phyloP scores from a whole-genome alignment of 2,797 vertebrate genomes.

The Pterois miles region DNA sequence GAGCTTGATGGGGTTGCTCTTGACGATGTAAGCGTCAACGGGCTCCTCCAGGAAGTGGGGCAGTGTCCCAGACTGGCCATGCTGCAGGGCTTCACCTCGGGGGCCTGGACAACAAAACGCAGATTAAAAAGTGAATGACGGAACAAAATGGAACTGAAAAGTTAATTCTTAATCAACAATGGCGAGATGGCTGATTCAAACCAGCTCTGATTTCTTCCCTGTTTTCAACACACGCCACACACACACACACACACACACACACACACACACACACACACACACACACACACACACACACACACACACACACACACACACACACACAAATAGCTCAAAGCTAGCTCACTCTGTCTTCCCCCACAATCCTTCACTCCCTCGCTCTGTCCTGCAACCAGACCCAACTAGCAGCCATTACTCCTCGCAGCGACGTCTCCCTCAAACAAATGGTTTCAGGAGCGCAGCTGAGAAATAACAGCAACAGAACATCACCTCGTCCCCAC shows the following conservation, averaged over 20 bases:
- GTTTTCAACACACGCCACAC: not conserved
- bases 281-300: not conserved
- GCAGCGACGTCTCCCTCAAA: constrained; percentile 9
- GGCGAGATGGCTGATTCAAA: not conserved
- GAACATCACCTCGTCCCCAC: not conserved
- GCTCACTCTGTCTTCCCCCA: not conserved
- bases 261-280: not conserved
- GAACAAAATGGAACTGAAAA: not conserved
- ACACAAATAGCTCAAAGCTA: not conserved
- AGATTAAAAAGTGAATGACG: not conserved
- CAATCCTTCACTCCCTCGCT: constrained; percentile 9
- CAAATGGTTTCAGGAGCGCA: constrained; percentile 20
- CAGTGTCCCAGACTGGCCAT: constrained; percentile 87
- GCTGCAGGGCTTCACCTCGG: constrained; percentile 76
- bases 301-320: not conserved
- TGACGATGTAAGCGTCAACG: constrained; percentile 95
- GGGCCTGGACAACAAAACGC: constrained; percentile 58
- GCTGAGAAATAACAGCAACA: constrained; percentile 38
- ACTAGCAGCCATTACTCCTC: constrained; percentile 24
- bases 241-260: too few relatives aligned
- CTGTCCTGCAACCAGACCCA: constrained; percentile 4
- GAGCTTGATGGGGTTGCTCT: constrained; percentile 95
- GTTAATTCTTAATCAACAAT: not conserved
- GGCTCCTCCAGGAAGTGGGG: constrained; percentile 97
- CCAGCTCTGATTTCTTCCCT: not conserved